Evolutionary conservation across 2,888 invertebrate species (phyloP), one percentile per base, ranked within the genome.

Genomic region (Oxycera nigricornis): DNA sequence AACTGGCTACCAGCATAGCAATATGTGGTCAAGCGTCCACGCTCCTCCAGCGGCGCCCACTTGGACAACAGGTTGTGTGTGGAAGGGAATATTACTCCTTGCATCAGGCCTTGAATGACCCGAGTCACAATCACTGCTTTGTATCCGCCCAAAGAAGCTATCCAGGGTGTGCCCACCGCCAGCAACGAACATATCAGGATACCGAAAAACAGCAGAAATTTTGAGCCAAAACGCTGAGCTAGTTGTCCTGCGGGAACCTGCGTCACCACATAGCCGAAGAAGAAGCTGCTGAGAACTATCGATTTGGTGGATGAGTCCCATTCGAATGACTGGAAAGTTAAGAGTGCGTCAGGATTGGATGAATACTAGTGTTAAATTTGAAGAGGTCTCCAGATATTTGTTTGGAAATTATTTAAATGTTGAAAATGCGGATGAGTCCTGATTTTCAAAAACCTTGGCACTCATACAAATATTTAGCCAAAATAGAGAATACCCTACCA

Each of bases 1-100:
- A 94, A 88, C 81, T 93, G 93, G 9, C 90, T 90, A 62, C 94
- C 94, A 65, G 90, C 87, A 81, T 91, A 91, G 4, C 90, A 88
- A 62, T 89, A 89, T 73, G 91, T 90, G 73, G 90, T 90, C 75
- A 93, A 84, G 62, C 90, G 86, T 20, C 91, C 90, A 72, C 94
- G 87, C 81, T 94, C 94, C 0, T 87, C 83, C 0, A 88, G 85
- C 0, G 94, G 93, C 0, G 89, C 81, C 92, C 92, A 92, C 79
- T 90, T 90, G 0, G 92, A 90, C n/a, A 92, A 81, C 0, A 91
- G 83, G 0, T 90, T 90, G 77, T 91, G 92, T 0, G 90, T 84
- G 65, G 89, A 89, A 0, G 92, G 92, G 78, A 90, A 90, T 76
- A 91, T 84, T 14, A 90, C 85, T 1, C 92, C 92, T 81, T 92